A percentile compares a stretch with the other conserved stretches of the same genome.
phyloP scores from a whole-genome alignment of 2,797 vertebrate genomes.

The Molothrus aeneus region DNA sequence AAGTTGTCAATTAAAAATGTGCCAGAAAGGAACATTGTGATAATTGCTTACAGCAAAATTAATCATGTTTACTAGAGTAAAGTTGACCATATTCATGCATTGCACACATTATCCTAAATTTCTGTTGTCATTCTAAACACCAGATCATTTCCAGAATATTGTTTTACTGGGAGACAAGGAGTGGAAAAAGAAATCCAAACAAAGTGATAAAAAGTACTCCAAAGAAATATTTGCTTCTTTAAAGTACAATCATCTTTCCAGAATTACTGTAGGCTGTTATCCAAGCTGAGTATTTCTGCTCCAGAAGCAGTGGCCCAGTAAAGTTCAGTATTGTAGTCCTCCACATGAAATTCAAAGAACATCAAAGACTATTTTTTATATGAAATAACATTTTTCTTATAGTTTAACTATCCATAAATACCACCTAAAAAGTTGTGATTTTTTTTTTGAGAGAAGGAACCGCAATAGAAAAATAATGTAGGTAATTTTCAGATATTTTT shows the following conservation, averaged over 20 bases:
- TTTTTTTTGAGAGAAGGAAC: neutral
- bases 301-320: neutral
- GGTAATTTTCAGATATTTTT: neutral
- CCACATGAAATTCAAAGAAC: neutral
- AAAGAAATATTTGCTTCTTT: neutral
- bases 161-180: neutral
- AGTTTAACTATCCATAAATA: neutral
- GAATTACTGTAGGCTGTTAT: neutral
- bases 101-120: neutral
- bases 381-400: neutral
- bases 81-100: neutral
- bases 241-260: neutral
- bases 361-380: neutral
- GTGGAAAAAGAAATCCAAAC: fast-evolving
- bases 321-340: neutral
- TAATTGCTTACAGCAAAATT: neutral
- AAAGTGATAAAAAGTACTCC: neutral
- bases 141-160: neutral
- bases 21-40: neutral
- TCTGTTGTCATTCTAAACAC: neutral
- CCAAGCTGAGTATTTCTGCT: neutral
- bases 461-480: neutral
- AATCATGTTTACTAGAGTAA: neutral
- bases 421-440: neutral
- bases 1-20: neutral